Percentiles rank a stretch among this genome's conserved stretches.
These are phyloP conservation scores for Balanococcus diminutus DNA, from an alignment of 2,888 invertebrate species.

Conservation along the genomic window DNA sequence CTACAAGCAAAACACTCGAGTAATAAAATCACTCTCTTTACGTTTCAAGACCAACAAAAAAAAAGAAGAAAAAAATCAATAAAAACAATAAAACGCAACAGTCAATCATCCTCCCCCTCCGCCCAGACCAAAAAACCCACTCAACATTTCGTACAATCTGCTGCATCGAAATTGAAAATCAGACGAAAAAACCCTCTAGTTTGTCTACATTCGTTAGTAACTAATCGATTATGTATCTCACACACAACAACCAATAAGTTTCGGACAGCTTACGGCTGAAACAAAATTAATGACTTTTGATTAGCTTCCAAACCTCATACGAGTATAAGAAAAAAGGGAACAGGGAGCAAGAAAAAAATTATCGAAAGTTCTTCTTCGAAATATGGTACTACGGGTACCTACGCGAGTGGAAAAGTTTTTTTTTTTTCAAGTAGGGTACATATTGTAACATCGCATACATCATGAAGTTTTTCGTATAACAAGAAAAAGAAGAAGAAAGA, in stretches of 20 bases:
- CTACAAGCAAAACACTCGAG: too few relatives aligned
- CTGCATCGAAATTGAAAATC: background rate
- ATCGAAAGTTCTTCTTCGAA: background rate
- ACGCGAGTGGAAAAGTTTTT: background rate
- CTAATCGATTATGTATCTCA: conserved; percentile 36
- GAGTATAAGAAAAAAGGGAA: background rate
- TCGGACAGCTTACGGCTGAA: conserved; percentile 15
- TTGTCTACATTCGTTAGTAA: conserved; percentile 1
- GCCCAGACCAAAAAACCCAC: background rate
- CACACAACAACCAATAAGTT: conserved; percentile 36
- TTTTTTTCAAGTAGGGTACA: background rate
- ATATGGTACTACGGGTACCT: background rate
- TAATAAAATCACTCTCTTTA: too few relatives aligned
- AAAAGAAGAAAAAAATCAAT: background rate
- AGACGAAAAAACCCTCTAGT: background rate
- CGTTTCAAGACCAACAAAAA: too few relatives aligned
- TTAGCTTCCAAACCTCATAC: background rate
- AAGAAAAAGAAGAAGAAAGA: background rate
- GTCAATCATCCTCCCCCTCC: background rate
- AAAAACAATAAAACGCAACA: background rate
- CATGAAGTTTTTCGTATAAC: background rate
- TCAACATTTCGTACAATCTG: background rate
- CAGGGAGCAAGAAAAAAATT: background rate
- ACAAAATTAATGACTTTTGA: conserved; percentile 30
- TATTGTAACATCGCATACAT: background rate